These are phyloP conservation scores for Chaetops frenatus DNA, from an alignment of 2,113 vertebrate genomes.

Conservation along the genomic window DNA sequence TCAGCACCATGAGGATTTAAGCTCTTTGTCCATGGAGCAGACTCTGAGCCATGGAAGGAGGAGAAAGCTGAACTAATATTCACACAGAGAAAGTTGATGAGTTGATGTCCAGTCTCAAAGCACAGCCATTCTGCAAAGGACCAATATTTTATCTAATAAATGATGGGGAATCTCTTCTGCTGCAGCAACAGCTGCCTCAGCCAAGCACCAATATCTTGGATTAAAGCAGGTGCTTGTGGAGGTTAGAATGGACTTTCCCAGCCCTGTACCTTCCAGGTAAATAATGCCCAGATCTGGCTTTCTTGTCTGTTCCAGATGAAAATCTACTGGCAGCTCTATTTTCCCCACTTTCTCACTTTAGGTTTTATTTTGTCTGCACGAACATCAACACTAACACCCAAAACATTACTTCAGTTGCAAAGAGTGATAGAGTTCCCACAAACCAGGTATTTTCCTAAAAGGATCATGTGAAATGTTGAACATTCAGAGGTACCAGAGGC, in stretches of 20 bases:
- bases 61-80: neutral
- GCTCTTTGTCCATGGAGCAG: neutral
- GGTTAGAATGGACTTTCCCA: neutral
- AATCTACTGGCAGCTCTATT: neutral
- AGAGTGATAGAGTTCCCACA: neutral
- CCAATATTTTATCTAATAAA: neutral
- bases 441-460: neutral
- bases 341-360: neutral
- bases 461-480: neutral
- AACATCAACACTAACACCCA: neutral
- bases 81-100: neutral
- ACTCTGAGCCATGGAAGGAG: neutral
- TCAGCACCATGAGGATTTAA: fast-evolving
- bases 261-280: neutral
- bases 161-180: neutral
- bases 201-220: neutral
- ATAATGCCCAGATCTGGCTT: neutral
- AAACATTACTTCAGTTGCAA: neutral
- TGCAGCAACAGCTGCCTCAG: neutral
- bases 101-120: neutral
- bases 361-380: neutral
- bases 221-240: neutral
- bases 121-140: neutral
- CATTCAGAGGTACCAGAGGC: neutral
- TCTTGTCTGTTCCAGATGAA: neutral